Evolutionary conservation across 1,140 invertebrate species (phyloP), one percentile per base, ranked within the genome.

Genomic region (Sarcophaga peregrina): DNA sequence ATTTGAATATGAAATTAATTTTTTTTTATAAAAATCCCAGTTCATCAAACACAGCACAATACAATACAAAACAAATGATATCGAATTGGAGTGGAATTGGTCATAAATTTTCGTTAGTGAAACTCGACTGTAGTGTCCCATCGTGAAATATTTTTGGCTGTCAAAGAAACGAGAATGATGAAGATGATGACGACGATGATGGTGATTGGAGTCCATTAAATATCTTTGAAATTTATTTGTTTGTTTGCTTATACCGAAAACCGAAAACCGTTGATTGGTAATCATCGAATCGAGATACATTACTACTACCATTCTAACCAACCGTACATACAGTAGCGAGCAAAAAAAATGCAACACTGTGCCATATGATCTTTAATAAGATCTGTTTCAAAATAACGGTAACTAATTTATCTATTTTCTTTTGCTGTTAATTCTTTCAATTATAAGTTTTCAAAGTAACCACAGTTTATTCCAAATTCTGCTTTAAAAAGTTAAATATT

Each of bases 91-190:
- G 62, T 20, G 20, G 4, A 68, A n/a, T n/a, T n/a, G n/a, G 62
- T 68, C 62, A 68, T 68, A 68, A 68, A 68, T 68, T 68, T 68
- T 68, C 62, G 62, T 68, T 68, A 68, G 62, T 68, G 62, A 68
- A 68, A 68, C 62, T 20, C n/a, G 62, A n/a, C 20, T 68, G 20
- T 17, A 15, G 9, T 68, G 17, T 68, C 62, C 62, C 62, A 68
- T 68, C 4, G 62, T 20, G 62, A 20, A 68, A 20, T 68, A 20
- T 68, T 68, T 20, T 10, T 20, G 17, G 17, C 17, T 68, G 62
- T 68, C 62, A 68, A 20, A 37, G 4, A 37, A 68, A 68, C 20
- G 62, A 68, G 62, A 68, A 68, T 68, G 62, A 68, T 68, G 62
- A 68, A 20, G 54, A 58, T 58, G n/a, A 37, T 37, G 25, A 37